Base-by-base conservation (phyloP, 1,140 invertebrate species). In the Heterodera schachtii region DNA sequence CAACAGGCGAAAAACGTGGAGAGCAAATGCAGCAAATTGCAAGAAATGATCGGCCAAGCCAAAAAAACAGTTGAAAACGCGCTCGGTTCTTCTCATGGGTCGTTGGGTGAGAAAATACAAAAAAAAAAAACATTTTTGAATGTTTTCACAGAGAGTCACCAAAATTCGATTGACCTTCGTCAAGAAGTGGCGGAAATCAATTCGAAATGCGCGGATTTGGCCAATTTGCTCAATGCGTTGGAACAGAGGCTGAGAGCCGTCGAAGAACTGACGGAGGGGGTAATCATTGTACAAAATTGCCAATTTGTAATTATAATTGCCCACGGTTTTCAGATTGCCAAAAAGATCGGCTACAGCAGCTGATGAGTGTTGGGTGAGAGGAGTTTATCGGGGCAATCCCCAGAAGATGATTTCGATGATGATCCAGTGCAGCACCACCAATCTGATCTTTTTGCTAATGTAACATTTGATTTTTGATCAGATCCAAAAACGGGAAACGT, bases 1-100 rank as follows among this genome's bases (percentile, higher is more conserved):
- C 21, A 71, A 46, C 11, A 69, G 31, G 64, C 31, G 19, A 31
- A 31, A 31, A 70, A 69, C 11, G 47, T 6, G 8, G 57, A 66
- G 19, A n/a, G 19, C 60, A 66, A 71, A 64, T 19, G 46, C 9
- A 78, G 77, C 47, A 71, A 71, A 70, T 64, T 78, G 44, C 77
- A 78, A 70, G 44, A 78, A 70, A 47, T 66, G 44, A 78, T 78
- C 43, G 46, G n/a, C 7, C 77, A 78, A 21, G 77, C 77, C 47
- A 52, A 69, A 21, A 78, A 78, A 47, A 78, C 77, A 3, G 70
- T 78, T 7, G 77, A 78, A 70, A 11, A 69, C 7, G 77, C 77
- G 16, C 75, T 47, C 19, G 43, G 66, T n/a, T 19, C 47, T 47
- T 57, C 57, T 8, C 57, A 66, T 19, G 66, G 66, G 1, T 57